Percentiles rank a stretch among this genome's conserved stretches.
These are phyloP conservation scores for Pygoscelis adeliae DNA, from an alignment of 2,113 vertebrate species.

Conservation along the genomic window DNA sequence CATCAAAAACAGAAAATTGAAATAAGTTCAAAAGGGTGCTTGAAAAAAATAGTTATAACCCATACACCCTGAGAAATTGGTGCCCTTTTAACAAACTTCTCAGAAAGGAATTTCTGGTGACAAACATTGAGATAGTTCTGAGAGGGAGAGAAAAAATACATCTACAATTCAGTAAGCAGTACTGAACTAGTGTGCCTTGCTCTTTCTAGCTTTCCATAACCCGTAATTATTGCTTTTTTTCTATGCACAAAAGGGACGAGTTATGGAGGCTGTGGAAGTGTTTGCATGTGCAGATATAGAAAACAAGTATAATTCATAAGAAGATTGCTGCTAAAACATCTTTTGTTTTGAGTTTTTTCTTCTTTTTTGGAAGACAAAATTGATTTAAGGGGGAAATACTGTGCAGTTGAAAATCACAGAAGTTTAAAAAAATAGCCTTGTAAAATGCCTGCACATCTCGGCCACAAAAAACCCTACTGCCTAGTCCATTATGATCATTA, in stretches of 20 bases:
- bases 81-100: constrained; percentile 10
- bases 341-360: neutral
- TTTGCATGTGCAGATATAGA: neutral
- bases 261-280: neutral
- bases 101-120: constrained; percentile 1
- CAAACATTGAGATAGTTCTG: neutral
- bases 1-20: constrained; percentile 83
- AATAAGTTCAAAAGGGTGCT: constrained; percentile 67
- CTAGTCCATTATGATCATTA: constrained; percentile 18
- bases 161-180: neutral
- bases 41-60: constrained; percentile 3
- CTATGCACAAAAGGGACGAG: neutral
- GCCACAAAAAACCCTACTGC: neutral
- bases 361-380: neutral
- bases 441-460: neutral
- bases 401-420: neutral
- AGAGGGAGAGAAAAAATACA: neutral
- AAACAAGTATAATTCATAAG: neutral
- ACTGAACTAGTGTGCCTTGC: neutral
- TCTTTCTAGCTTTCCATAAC: neutral
- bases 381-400: neutral
- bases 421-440: neutral
- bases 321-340: neutral
- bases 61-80: neutral
- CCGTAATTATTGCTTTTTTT: neutral